Percentiles rank a stretch among this genome's conserved stretches.
Evolutionary conservation across 1,140 invertebrate species (phyloP).

Genomic region (Plutomurus gul): DNA sequence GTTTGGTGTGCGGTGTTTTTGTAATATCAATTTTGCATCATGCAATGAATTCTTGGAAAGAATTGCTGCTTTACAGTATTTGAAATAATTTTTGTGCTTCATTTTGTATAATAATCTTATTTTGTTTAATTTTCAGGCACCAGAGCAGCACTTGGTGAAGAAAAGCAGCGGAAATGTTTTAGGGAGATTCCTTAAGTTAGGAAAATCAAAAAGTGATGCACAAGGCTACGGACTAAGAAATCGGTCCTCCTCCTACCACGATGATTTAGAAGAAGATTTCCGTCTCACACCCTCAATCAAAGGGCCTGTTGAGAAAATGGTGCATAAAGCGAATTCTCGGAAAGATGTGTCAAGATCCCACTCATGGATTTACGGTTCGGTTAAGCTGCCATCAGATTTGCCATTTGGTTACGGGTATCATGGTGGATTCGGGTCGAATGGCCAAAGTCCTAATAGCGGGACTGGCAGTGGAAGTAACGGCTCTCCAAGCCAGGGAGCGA

Average conservation of each 20-base stretch:
- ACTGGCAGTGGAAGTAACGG: background rate
- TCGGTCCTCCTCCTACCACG: slow-evolving; percentile 22
- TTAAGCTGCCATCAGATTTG: slow-evolving; percentile 49
- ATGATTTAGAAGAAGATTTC: slow-evolving; percentile 48
- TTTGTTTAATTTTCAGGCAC: slow-evolving; percentile 18
- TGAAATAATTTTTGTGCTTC: background rate
- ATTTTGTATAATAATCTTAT: background rate
- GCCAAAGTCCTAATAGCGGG: background rate
- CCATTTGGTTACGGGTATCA: slow-evolving; percentile 47
- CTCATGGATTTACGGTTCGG: slow-evolving; percentile 53
- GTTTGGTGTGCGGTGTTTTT: no score
- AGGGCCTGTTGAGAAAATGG: slow-evolving; percentile 49
- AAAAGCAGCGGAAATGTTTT: slow-evolving; percentile 39
- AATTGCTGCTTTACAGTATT: background rate
- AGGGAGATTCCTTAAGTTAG: slow-evolving; percentile 50
- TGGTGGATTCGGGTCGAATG: background rate
- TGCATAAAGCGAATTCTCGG: slow-evolving; percentile 38
- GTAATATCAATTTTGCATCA: no score
- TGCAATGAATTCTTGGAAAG: no score
- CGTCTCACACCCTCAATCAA: slow-evolving; percentile 36
- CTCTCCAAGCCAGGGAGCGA: background rate
- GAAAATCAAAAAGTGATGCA: slow-evolving; percentile 52
- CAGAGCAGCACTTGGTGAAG: slow-evolving; percentile 23
- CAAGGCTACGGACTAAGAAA: slow-evolving; percentile 26
- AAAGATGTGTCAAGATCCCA: slow-evolving; percentile 50